Evolutionary conservation across 2,797 vertebrate species (phyloP), one percentile per base, ranked within the genome.

Genomic region (Rallus crepitans): DNA sequence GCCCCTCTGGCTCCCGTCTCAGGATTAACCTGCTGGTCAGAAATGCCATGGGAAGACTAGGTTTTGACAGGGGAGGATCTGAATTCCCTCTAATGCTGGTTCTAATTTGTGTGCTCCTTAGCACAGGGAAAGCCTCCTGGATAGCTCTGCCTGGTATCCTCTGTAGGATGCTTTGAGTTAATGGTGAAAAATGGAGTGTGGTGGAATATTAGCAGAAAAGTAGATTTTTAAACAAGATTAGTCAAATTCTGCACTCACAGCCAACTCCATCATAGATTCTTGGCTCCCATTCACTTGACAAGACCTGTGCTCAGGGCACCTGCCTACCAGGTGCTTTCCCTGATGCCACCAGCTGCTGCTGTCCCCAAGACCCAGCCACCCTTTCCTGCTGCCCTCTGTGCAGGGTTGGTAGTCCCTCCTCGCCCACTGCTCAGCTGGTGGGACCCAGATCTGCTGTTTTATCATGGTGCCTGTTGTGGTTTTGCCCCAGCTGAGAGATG

Each of bases 261-360:
- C 24, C 31, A 50, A 37, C 48, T 70, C 64, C 5, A n/a, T 73
- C 42, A 27, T 6, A 48, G 23, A 25, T 28, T 59, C 72, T 39
- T 0, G 0, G 35, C 8, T 59, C 14, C 35, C 7, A 2, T 5
- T 86, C 9, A 4, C 69, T 33, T 12, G 16, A 59, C 39, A 14
- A 39, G 56, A 23, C 15, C 30, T 65, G 33, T 37, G 4, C 35
- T 24, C 0, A 0, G 5, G n/a, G 10, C 31, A n/a, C 14, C 40
- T 55, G 0, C 15, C 27, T 15, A 3, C 6, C 33, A 33, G 6
- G 15, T 16, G 12, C 0, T 73, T 68, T 39, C 39, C 33, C 12
- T 1, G 3, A 45, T 25, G 25, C 6, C 2, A 2, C 39, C 4
- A 2, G 19, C 59, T 33, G 28, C 66, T 47, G 40, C 35, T 21